Evolutionary conservation across 2,888 invertebrate genomes (phyloP).

Genomic region (Caenorhabditis sp.): DNA sequence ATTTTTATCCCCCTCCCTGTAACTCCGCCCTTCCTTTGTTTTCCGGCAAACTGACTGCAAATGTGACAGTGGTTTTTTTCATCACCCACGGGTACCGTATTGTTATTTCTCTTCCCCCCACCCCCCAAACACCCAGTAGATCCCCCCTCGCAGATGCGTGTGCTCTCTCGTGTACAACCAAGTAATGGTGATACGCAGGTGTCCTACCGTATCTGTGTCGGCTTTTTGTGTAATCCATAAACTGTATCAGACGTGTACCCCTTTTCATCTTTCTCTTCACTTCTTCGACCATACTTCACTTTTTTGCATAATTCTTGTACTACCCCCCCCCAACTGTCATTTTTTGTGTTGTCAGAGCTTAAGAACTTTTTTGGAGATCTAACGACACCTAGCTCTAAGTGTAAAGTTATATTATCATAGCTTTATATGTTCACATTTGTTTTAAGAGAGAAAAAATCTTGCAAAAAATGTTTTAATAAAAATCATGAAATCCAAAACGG

Average conservation of each 20-base stretch:
- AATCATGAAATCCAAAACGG: neutral
- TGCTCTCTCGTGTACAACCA: constrained; percentile 37
- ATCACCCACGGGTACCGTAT: constrained; percentile 37
- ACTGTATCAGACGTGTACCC: constrained; percentile 51
- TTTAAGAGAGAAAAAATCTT: constrained; percentile 10
- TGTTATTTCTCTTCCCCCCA: constrained; percentile 19
- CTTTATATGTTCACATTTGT: constrained; percentile 24
- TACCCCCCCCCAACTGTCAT: constrained; percentile 31
- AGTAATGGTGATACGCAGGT: constrained; percentile 36
- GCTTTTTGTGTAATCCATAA: constrained; percentile 21
- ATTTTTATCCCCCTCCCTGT: constrained; percentile 35
- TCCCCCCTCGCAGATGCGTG: constrained; percentile 29
- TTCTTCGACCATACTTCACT: constrained; percentile 40
- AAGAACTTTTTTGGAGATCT: constrained; percentile 36
- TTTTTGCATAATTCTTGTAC: constrained; percentile 10
- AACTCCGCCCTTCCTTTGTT: constrained; percentile 42
- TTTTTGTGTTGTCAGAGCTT: constrained; percentile 33
- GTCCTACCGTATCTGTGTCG: too few species aligned
- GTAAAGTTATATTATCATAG: constrained; percentile 39
- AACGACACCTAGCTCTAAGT: constrained; percentile 31
- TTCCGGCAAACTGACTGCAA: constrained; percentile 59
- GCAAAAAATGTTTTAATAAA: constrained; percentile 15
- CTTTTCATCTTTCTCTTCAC: constrained; percentile 10
- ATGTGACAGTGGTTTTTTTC: constrained; percentile 57
- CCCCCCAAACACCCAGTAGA: neutral